A percentile compares a stretch with the other conserved stretches of the same genome.
Evolutionary conservation across 2,113 vertebrate species (phyloP).

Genomic region (Anolis carolinensis): DNA sequence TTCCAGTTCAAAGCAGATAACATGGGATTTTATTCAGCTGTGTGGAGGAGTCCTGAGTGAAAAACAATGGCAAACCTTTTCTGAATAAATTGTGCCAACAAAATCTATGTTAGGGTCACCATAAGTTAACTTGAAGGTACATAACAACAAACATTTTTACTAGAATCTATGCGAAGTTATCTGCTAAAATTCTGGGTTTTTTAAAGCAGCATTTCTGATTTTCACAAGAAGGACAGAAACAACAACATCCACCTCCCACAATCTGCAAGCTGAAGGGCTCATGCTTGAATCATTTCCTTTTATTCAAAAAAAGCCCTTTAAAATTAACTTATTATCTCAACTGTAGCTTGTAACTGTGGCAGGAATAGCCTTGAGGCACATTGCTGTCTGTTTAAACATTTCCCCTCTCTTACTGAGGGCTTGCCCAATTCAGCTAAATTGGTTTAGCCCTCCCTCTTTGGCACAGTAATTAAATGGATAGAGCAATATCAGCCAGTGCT

Average conservation of each 20-base stretch:
- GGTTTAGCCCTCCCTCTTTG: neutral
- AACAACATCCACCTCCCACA: neutral
- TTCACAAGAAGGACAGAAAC: neutral
- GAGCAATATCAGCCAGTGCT: conserved; percentile 7
- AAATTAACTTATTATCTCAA: conserved; percentile 32
- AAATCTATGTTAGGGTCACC: no score
- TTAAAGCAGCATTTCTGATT: conserved; percentile 1
- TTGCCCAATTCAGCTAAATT: conserved; percentile 21
- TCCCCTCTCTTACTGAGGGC: neutral
- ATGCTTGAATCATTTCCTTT: conserved; percentile 31
- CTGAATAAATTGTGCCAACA: no score
- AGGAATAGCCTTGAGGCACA: conserved; percentile 1
- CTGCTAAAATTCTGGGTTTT: conserved; percentile 46
- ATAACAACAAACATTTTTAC: no score
- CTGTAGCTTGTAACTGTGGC: conserved; percentile 27
- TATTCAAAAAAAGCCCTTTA: neutral
- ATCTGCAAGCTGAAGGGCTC: neutral
- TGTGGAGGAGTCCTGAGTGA: no score
- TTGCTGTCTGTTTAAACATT: conserved; percentile 22
- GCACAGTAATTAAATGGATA: conserved; percentile 29
- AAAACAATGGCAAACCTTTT: no score
- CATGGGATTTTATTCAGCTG: no score
- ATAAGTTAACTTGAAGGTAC: no score
- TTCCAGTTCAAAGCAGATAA: no score
- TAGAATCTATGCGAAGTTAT: conserved; percentile 41